Conservation (phyloP, 2,797 vertebrate genomes). For the Scolopax rusticola region DNA sequence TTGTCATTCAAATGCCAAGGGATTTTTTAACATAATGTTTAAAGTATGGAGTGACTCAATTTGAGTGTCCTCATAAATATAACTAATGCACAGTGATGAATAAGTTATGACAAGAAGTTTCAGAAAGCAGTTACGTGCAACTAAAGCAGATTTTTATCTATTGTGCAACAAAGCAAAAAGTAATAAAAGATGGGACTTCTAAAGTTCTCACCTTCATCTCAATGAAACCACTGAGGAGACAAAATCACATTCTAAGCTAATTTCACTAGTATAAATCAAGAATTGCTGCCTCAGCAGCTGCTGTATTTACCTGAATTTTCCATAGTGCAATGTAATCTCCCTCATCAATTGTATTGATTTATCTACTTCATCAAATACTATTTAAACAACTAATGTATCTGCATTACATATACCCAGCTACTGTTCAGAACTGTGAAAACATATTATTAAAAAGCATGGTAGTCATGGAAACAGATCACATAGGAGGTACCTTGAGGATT, state of each 20-base stretch:
- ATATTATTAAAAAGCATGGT: conserved; percentile 3
- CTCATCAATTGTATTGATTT: conserved; percentile 10
- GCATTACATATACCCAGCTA: background rate
- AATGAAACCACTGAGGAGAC: background rate
- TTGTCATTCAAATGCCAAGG: conserved; percentile 55
- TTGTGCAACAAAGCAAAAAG: conserved; percentile 28
- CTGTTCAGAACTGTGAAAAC: conserved; percentile 4
- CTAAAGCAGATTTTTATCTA: conserved; percentile 27
- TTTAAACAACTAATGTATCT: conserved; percentile 4
- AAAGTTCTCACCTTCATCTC: background rate
- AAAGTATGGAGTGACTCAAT: conserved; percentile 57
- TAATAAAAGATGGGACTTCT: background rate
- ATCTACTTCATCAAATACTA: conserved; percentile 19
- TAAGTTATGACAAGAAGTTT: conserved; percentile 44
- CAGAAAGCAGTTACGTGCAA: background rate
- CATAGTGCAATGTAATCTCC: background rate
- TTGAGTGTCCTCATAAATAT: conserved; percentile 60
- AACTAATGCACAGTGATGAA: conserved; percentile 52
- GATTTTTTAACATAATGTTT: conserved; percentile 56
- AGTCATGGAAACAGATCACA: conserved; percentile 49
- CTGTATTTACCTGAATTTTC: background rate
- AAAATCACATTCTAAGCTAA: background rate
- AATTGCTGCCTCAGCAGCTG: background rate
- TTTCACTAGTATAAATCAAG: background rate
- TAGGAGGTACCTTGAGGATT: background rate